Evolutionary conservation across 2,888 invertebrate genomes (phyloP).

Genomic region (Leptinotarsa haldemani): DNA sequence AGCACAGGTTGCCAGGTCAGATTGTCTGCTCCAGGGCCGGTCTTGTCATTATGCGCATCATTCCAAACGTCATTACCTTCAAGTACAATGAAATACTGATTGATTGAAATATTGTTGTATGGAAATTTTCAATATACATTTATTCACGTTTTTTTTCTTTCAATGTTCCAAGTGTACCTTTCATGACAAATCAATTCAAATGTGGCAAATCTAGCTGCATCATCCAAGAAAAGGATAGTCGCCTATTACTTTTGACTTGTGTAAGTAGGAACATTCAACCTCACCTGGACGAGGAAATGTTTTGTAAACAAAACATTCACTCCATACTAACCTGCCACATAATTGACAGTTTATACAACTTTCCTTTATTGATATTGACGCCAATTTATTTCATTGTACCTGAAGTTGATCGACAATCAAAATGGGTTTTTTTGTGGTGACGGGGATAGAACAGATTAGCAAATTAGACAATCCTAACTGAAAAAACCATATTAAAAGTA

Average conservation of each 20-base stretch:
- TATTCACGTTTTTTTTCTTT: conserved; percentile 35
- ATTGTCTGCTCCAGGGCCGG: conserved; percentile 46
- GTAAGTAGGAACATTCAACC: conserved; percentile 1
- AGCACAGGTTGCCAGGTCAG: conserved; percentile 47
- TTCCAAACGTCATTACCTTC: conserved; percentile 29
- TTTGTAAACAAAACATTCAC: not conserved
- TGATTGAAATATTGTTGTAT: conserved; percentile 23
- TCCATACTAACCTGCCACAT: not conserved
- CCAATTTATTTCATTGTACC: conserved; percentile 28
- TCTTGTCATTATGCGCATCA: conserved; percentile 36
- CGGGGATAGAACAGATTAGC: conserved; percentile 4
- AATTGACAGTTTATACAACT: not conserved
- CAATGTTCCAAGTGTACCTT: conserved; percentile 29
- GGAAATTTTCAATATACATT: conserved; percentile 32
- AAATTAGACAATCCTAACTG: not conserved
- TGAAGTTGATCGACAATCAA: conserved; percentile 28
- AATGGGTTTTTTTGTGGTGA: conserved; percentile 10
- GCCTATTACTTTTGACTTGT: not conserved
- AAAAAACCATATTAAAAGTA: not conserved
- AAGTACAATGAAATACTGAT: conserved; percentile 30
- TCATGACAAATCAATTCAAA: not conserved
- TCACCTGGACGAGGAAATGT: not conserved
- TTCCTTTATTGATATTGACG: conserved; percentile 4
- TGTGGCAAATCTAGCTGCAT: conserved; percentile 1
- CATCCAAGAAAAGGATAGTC: conserved; percentile 5